Base-by-base conservation (phyloP, 2,797 vertebrate species). In the Sylvia borin region DNA sequence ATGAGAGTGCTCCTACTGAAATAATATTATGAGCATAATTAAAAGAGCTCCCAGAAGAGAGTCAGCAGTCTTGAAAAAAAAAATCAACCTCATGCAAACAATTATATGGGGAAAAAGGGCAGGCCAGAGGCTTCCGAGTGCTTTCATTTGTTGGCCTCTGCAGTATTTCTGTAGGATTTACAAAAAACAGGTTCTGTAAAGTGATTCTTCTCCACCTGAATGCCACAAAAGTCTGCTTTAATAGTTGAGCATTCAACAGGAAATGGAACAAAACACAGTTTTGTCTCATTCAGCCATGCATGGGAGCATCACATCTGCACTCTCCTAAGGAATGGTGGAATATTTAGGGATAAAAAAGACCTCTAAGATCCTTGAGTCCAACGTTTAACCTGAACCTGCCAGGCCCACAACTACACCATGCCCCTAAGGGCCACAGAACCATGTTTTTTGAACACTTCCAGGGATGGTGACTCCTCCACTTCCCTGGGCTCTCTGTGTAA, bases 1-100 rank as follows among this genome's bases (percentile, higher is more conserved):
- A 95, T 83, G 76, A 78, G 92, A 89, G 80, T 93, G 73, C 61
- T 93, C 74, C 68, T 92, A 85, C 91, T 95, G 88, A 94, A 96
- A 94, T 91, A 92, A 91, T 76, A 93, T 88, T 95, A 84, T 43
- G 54, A 86, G 9, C 40, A 34, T 85, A 96, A 97, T 94, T 96
- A 96, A 97, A 95, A 85, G 45, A 97, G 97, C 83, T 94, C 78
- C 91, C 95, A 78, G 78, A 91, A 93, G 62, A 96, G 8, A 96
- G 91, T 70, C 50, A 71, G 91, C 80, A 93, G 42, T 78, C 95
- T 78, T 72, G 72, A 71, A 67, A 79, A 61, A 72, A 13, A 67
- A 58, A 16, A 60, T 75, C 27, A 51, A 32, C 60, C 31, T 82
- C 57, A 18, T 32, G 34, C 62, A 82, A 91, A 87, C 0, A 14